These are phyloP conservation scores for Gavia stellata DNA, from an alignment of 2,113 vertebrate species.

Conservation along the genomic window DNA sequence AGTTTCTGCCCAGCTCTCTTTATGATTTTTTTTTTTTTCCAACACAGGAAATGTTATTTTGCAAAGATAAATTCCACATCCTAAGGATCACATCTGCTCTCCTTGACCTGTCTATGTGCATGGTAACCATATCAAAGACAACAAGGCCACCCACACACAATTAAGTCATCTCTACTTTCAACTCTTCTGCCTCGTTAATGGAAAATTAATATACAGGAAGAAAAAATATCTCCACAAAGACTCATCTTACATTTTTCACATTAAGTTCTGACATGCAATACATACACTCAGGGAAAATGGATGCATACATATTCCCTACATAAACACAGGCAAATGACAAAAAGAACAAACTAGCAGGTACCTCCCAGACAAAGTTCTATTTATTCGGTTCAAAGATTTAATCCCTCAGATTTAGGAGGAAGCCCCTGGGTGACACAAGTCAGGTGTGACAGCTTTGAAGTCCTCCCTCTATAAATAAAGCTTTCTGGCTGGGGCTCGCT, in stretches of 20 bases:
- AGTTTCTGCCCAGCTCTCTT: not conserved
- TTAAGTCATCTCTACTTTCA: not conserved
- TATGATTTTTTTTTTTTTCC: not conserved
- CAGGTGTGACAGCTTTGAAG: constrained; percentile 32
- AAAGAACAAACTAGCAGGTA: not conserved
- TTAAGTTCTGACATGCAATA: not conserved
- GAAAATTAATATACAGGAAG: not conserved
- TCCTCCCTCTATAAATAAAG: not conserved
- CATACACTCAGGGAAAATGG: not conserved
- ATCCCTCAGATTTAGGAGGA: not conserved
- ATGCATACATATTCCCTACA: not conserved
- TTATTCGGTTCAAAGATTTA: constrained; percentile 5
- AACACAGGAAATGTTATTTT: not conserved
- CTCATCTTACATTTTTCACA: not conserved
- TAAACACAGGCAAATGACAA: not conserved
- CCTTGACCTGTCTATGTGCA: not conserved
- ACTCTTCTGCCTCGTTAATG: not conserved
- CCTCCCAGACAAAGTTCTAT: not conserved
- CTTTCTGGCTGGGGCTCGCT: not conserved
- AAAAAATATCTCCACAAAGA: not conserved
- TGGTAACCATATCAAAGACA: not conserved
- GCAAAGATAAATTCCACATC: not conserved
- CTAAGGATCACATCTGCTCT: not conserved
- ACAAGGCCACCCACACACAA: not conserved
- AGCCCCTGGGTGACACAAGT: constrained; percentile 5